These are phyloP conservation scores for Tokudaia tokunoshimensis DNA, from an alignment of 2,797 vertebrate species.

Conservation along the genomic window DNA sequence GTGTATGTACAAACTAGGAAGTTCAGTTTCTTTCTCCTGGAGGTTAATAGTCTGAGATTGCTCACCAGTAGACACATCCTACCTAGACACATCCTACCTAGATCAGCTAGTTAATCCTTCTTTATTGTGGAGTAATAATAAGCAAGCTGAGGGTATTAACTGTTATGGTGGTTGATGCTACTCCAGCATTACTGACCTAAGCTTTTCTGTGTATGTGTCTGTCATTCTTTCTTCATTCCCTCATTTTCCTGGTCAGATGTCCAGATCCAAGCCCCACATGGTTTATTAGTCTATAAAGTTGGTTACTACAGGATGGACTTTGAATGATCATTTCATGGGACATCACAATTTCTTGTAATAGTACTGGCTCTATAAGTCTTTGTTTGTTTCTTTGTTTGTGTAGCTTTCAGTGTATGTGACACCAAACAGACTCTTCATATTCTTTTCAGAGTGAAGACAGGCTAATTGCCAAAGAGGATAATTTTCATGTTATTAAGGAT, in stretches of 20 bases:
- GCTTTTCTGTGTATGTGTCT: neutral
- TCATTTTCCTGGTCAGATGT: neutral
- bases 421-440: neutral
- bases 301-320: neutral
- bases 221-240: neutral
- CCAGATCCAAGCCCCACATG: neutral
- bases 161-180: too few species aligned
- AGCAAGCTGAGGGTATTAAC: neutral
- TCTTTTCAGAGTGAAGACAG: neutral
- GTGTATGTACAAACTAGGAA: neutral
- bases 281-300: neutral
- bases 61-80: too few species aligned
- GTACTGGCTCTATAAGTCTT: neutral
- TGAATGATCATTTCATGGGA: neutral
- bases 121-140: neutral
- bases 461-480: neutral
- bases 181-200: neutral
- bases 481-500: slow-evolving; percentile 46
- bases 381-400: neutral
- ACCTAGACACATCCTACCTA: neutral
- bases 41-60: neutral
- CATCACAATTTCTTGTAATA: neutral
- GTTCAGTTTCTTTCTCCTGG: neutral
- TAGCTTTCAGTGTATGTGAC: neutral
- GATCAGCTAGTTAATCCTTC: neutral